phyloP scores from a whole-genome alignment of 35 echinoderm and acorn worm genomes.

The Stichopus chloronotus region DNA sequence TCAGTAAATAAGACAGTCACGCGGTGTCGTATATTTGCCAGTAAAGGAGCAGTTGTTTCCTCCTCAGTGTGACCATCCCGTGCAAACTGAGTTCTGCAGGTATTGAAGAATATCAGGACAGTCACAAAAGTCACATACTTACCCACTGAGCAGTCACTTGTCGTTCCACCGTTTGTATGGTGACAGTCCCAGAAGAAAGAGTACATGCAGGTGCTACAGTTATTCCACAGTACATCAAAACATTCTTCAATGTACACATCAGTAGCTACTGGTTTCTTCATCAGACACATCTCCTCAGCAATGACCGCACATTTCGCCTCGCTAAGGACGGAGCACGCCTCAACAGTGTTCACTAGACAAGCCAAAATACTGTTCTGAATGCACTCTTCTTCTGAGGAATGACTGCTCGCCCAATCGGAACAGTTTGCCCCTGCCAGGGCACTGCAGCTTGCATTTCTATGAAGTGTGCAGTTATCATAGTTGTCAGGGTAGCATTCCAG shows the following conservation, averaged over 20 bases:
- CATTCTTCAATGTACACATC: constrained; percentile 21
- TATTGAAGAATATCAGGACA: too few species aligned
- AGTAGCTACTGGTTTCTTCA: neutral
- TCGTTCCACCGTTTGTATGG: neutral
- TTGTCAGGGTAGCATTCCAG: neutral
- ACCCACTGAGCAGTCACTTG: constrained; percentile 3
- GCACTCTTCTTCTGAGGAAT: neutral
- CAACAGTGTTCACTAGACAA: neutral
- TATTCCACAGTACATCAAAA: constrained; percentile 16
- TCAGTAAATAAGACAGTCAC: too few species aligned
- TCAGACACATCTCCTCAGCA: neutral
- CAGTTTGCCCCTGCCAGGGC: neutral
- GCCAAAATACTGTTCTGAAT: neutral
- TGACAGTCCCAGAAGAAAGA: constrained; percentile 34
- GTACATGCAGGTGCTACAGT: constrained; percentile 43
- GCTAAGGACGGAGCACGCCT: neutral
- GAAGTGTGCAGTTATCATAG: neutral
- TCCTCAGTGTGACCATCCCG: too few species aligned
- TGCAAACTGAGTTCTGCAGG: neutral
- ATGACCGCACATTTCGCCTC: neutral
- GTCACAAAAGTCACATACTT: neutral
- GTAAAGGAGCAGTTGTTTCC: too few species aligned
- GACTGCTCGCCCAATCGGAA: neutral
- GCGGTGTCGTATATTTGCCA: too few species aligned
- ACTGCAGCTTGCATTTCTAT: neutral